Percentiles rank a stretch among this genome's conserved stretches.
phyloP scores from a whole-genome alignment of 2,113 vertebrate species.

The Axis porcinus region DNA sequence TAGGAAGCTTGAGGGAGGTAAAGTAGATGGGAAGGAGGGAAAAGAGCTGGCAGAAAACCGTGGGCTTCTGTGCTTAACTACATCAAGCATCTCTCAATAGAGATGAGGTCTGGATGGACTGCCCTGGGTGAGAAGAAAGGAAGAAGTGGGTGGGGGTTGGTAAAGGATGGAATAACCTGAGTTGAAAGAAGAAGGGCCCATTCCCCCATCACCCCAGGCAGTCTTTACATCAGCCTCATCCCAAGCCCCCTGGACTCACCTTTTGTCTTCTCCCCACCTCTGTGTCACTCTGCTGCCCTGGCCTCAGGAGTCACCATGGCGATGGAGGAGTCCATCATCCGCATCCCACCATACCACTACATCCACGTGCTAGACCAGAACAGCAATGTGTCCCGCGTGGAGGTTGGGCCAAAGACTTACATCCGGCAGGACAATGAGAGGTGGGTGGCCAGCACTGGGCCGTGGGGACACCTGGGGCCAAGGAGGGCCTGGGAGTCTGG shows the following conservation, averaged over 20 bases:
- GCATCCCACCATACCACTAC: slow-evolving; percentile 91
- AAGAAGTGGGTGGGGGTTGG: accelerated
- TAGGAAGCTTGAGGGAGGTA: neutral
- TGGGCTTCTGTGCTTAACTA: neutral
- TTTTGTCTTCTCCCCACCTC: neutral
- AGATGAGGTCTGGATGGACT: neutral
- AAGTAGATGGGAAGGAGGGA: neutral
- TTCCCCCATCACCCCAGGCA: neutral
- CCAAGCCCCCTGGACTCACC: neutral
- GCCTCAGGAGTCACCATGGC: neutral
- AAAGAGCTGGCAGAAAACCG: neutral
- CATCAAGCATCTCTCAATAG: neutral
- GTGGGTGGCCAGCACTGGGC: slow-evolving; percentile 64
- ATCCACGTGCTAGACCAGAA: slow-evolving; percentile 94
- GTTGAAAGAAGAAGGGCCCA: neutral
- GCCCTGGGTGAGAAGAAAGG: neutral
- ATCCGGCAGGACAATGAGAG: slow-evolving; percentile 94
- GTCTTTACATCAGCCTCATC: neutral
- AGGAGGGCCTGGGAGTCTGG: neutral
- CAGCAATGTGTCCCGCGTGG: slow-evolving; percentile 90
- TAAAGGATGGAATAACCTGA: neutral
- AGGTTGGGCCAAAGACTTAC: slow-evolving; percentile 90
- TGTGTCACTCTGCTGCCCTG: neutral
- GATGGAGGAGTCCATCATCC: slow-evolving; percentile 86
- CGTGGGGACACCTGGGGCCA: accelerated